Base-by-base conservation (phyloP, 2,888 invertebrate genomes). In the Drosophila fulvimacula region DNA sequence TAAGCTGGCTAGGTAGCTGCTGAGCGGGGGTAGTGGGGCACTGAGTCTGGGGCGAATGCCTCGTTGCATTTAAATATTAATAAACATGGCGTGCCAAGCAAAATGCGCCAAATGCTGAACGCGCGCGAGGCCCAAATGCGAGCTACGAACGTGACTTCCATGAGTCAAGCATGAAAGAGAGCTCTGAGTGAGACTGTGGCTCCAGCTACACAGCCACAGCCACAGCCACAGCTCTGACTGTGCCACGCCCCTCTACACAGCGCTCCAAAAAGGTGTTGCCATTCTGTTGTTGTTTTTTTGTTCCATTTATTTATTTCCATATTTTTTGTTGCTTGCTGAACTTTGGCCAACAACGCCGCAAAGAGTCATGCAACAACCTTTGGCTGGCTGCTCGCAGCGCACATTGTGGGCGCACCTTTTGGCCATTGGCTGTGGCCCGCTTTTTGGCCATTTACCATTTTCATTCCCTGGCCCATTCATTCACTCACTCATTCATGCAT, bases 41-140 rank as follows among this genome's bases (percentile, higher is more conserved):
- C 24, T 64, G 78, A 78, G 78, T 76, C 69, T 76, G 76, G 77
- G 72, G 76, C 64, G 65, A 80, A 87, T 84, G 83, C 62, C 88
- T 84, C 88, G 88, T 84, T 87, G 87, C 89, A 88, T 88, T 86
- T 86, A 88, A 88, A 88, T 86, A 88, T 86, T 86, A 86, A 88
- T 87, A 86, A 88, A 87, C 89, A 87, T 88, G 81, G 82, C 85
- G 87, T 88, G 85, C 76, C 88, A 75, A 72, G 76, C 88, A 73
- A 77, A 86, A 79, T 79, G 85, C 80, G 70, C 70, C 82, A 76
- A 86, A 78, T 86, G 81, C 79, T 73, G 79, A 61, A 68, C 48
- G 79, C 58, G 71, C 30, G 48, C 48, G 48, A 30, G 59, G 63
- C 59, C 73, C 73, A 69, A 82, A 76, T 75, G 80, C 72, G 74